These are phyloP conservation scores for Morone saxatilis DNA, from an alignment of 2,113 vertebrate genomes.

Conservation along the genomic window DNA sequence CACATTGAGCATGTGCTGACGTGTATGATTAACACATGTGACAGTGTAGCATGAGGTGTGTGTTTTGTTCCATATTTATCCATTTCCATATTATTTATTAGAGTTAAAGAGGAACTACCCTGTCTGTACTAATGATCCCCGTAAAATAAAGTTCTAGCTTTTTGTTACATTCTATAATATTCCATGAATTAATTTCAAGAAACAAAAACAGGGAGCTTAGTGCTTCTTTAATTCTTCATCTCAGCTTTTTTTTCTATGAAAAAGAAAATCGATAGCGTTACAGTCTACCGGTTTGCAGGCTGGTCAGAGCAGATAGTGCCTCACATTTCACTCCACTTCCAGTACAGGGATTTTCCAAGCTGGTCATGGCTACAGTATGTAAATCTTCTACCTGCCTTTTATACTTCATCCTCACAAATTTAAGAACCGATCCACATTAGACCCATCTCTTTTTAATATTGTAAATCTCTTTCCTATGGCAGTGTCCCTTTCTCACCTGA, in stretches of 20 bases:
- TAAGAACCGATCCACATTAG: slow-evolving; percentile 37
- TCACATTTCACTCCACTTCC: slow-evolving; percentile 27
- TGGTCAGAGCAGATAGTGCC: slow-evolving; percentile 33
- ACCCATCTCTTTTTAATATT: slow-evolving; percentile 38
- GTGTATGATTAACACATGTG: not conserved
- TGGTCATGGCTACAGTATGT: slow-evolving; percentile 41
- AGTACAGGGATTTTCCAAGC: slow-evolving; percentile 27
- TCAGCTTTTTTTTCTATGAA: not conserved
- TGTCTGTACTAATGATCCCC: not conserved
- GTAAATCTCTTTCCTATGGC: slow-evolving; percentile 38
- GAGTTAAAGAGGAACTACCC: not conserved
- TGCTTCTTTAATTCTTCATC: slow-evolving; percentile 16
- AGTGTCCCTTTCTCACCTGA: slow-evolving; percentile 32
- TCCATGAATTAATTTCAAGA: not conserved
- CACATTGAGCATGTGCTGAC: not conserved
- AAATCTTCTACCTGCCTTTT: slow-evolving; percentile 62
- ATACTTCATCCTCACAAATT: slow-evolving; percentile 44
- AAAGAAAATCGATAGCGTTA: slow-evolving; percentile 11
- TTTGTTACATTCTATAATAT: not conserved
- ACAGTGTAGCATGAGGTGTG: not conserved
- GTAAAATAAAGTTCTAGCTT: not conserved
- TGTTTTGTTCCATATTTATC: not conserved
- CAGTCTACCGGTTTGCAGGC: slow-evolving; percentile 19
- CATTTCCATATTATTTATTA: not conserved
- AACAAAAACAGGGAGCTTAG: not conserved